Conservation (phyloP, 2,797 vertebrate genomes). For the Sciurus vulgaris region DNA sequence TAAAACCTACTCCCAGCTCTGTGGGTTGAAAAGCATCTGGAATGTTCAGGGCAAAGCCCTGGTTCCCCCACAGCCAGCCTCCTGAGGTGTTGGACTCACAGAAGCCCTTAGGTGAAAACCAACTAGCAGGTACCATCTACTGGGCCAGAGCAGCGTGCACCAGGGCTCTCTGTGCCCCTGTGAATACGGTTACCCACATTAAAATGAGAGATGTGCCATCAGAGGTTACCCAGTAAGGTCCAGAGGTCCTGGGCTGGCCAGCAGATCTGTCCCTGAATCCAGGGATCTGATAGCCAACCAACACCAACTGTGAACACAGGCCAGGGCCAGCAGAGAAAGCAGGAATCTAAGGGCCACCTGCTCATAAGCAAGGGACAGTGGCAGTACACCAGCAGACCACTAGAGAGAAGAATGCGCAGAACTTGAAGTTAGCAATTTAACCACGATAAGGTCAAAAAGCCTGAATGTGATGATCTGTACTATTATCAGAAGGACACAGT, state of each 20-base stretch:
- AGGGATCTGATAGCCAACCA: background rate
- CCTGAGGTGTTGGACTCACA: background rate
- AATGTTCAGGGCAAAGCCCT: background rate
- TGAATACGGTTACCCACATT: background rate
- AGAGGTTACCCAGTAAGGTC: background rate
- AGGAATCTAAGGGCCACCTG: background rate
- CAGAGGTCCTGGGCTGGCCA: background rate
- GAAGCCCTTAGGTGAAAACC: background rate
- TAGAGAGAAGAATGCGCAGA: background rate
- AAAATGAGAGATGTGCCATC: background rate
- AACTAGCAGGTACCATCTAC: background rate
- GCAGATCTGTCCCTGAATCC: background rate
- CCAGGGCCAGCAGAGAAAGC: accelerated
- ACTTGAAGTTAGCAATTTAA: background rate
- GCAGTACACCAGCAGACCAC: accelerated
- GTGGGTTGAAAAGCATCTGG: background rate
- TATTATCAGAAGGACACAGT: background rate
- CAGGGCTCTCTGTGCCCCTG: background rate
- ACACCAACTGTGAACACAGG: background rate
- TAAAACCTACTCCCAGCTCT: background rate
- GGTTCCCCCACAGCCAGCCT: background rate
- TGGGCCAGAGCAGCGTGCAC: background rate
- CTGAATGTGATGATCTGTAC: background rate
- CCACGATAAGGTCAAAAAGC: background rate
- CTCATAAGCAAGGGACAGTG: background rate